Percentiles rank a stretch among this genome's conserved stretches.
phyloP scores from a whole-genome alignment of 2,113 vertebrate genomes.

The Seriola dumerili region DNA sequence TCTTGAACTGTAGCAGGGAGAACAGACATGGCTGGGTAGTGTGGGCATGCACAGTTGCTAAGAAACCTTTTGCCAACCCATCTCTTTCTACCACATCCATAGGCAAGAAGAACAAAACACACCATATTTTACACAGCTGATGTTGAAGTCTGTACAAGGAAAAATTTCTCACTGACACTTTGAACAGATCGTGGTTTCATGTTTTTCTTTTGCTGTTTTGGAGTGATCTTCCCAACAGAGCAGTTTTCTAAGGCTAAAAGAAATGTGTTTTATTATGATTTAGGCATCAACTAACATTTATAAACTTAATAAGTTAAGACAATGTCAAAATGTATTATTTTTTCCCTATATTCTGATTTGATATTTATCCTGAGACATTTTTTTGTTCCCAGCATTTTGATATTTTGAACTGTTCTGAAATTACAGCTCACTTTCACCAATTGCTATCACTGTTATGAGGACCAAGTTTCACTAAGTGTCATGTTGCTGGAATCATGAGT shows the following conservation, averaged over 20 bases:
- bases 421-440: not conserved
- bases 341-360: not conserved
- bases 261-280: too few relatives aligned
- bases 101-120: not conserved
- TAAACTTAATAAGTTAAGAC: too few relatives aligned
- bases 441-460: not conserved
- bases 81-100: not conserved
- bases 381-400: too few relatives aligned
- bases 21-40: not conserved
- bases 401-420: not conserved
- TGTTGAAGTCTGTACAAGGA: not conserved
- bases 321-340: too few relatives aligned
- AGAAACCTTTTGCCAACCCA: not conserved
- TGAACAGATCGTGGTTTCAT: not conserved
- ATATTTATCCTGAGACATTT: not conserved
- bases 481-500: not conserved
- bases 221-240: too few relatives aligned
- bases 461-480: not conserved
- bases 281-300: too few relatives aligned
- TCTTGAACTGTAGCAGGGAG: not conserved
- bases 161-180: not conserved
- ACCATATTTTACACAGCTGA: not conserved
- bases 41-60: conserved; percentile 30
- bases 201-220: not conserved
- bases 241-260: too few relatives aligned